A percentile compares a stretch with the other conserved stretches of the same genome.
Evolutionary conservation across 23 tunicate species (phyloP).

Genomic region (Ciona savignyi): DNA sequence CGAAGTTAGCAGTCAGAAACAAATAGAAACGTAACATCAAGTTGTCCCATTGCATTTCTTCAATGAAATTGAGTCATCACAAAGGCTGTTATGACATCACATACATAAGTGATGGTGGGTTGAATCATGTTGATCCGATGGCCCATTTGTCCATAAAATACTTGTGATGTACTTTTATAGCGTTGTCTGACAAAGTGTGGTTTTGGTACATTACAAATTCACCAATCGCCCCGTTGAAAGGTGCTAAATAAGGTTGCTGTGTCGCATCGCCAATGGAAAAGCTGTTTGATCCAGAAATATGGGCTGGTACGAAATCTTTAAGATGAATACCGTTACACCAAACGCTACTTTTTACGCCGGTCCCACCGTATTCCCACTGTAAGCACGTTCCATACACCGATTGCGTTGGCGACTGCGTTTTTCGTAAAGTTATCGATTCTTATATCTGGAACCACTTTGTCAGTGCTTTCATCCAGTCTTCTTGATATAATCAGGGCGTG

Average conservation of each 20-base stretch:
- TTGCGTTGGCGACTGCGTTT: neutral
- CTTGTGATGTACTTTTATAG: neutral
- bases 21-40: no score
- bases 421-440: no score
- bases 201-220: neutral
- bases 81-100: no score
- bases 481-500: neutral
- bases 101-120: no score
- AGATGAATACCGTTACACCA: neutral
- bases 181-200: neutral
- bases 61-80: no score
- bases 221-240: neutral
- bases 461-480: no score
- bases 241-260: neutral
- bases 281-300: neutral
- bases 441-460: no score
- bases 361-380: neutral
- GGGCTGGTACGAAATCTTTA: neutral
- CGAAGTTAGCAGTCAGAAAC: no score
- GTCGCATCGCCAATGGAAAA: neutral
- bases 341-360: neutral
- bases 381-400: neutral
- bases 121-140: neutral
- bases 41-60: no score
- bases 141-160: neutral